Conservation (phyloP, 2,113 vertebrate genomes). For the Trachemys scripta region DNA sequence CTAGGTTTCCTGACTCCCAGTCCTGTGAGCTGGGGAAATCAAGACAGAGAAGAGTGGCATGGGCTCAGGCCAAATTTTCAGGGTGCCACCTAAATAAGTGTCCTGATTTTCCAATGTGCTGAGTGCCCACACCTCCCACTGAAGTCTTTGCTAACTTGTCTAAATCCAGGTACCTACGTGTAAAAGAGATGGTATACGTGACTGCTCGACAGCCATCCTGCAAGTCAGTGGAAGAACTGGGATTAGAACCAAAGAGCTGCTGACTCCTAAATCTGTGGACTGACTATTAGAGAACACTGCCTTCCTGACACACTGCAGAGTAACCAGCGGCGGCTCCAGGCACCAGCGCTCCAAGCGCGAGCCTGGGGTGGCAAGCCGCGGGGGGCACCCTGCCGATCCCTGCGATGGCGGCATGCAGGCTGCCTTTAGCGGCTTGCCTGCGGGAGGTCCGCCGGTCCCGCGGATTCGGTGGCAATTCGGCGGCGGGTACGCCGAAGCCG, state of each 20-base stretch:
- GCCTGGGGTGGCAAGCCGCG: too few relatives aligned
- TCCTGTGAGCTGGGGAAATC: neutral
- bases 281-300: neutral
- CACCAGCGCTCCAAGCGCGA: too few relatives aligned
- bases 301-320: neutral
- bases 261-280: neutral
- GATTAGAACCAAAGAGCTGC: neutral
- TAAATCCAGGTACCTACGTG: accelerated
- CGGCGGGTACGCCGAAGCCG: too few relatives aligned
- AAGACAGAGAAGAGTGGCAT: neutral
- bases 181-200: neutral
- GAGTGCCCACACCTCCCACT: accelerated
- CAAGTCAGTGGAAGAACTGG: neutral
- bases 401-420: too few relatives aligned
- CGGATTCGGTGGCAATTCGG: too few relatives aligned
- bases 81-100: neutral
- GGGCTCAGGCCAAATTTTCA: neutral
- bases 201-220: neutral
- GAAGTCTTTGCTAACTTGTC: accelerated
- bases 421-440: too few relatives aligned
- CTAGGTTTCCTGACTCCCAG: neutral
- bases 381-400: too few relatives aligned
- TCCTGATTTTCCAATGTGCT: accelerated
- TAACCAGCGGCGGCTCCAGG: neutral
- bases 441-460: too few relatives aligned